phyloP scores from a whole-genome alignment of 2,888 invertebrate species.

The Balanococcus diminutus region DNA sequence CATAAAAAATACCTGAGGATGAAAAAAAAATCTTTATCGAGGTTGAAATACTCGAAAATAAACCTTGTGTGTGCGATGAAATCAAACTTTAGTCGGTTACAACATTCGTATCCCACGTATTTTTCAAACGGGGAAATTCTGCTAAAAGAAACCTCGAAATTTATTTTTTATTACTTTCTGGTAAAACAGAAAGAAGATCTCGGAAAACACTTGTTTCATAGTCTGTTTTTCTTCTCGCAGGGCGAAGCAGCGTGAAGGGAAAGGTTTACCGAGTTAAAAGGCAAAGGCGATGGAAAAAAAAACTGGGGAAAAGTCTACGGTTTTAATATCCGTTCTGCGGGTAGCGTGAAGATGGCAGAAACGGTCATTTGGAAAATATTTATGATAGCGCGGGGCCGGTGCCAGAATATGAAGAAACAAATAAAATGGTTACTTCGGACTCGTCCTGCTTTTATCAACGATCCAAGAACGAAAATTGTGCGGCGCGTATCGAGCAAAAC shows the following conservation, averaged over 20 bases:
- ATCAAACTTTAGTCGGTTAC: too few relatives aligned
- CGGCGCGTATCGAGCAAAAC: slow-evolving; percentile 7
- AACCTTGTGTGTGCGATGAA: too few relatives aligned
- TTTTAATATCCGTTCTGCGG: slow-evolving; percentile 45
- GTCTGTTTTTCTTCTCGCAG: not conserved
- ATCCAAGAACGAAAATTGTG: slow-evolving; percentile 1
- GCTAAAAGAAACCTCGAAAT: not conserved
- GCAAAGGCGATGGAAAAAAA: not conserved
- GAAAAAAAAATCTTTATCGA: too few relatives aligned
- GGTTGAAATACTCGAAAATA: too few relatives aligned
- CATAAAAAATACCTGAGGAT: too few relatives aligned
- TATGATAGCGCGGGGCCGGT: slow-evolving; percentile 3
- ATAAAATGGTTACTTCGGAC: slow-evolving; percentile 34
- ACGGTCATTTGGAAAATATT: slow-evolving; percentile 46
- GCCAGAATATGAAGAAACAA: slow-evolving; percentile 31
- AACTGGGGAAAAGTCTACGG: slow-evolving; percentile 8
- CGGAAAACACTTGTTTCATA: slow-evolving; percentile 10
- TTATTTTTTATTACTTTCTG: slow-evolving; percentile 21
- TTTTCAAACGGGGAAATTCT: not conserved
- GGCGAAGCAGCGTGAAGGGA: not conserved
- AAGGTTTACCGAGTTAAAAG: not conserved
- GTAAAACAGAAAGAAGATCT: not conserved
- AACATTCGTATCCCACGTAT: too few relatives aligned
- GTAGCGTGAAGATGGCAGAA: slow-evolving; percentile 35
- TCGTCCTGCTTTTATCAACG: not conserved